Conservation (phyloP, 37 sponge, comb jelly and placozoan species). For the Geodia barretti region DNA sequence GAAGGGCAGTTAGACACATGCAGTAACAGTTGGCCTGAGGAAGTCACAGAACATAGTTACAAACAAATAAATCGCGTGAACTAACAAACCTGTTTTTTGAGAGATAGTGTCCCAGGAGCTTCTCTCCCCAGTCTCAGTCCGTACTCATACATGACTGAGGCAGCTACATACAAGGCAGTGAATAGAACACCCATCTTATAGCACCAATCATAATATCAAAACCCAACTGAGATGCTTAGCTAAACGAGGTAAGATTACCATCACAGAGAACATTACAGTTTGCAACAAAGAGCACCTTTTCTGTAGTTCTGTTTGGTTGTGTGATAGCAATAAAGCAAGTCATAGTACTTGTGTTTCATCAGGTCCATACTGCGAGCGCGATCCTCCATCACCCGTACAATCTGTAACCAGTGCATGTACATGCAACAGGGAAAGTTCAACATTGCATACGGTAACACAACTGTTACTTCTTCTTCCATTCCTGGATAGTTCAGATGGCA, state of each 20-base stretch:
- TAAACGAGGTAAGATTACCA: background rate
- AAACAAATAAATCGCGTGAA: slow-evolving; percentile 3
- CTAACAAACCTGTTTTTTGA: slow-evolving; percentile 47
- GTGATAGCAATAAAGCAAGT: slow-evolving; percentile 77
- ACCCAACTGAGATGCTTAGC: background rate
- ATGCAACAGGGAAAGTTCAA: background rate
- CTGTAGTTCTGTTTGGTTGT: slow-evolving; percentile 42
- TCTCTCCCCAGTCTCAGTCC: slow-evolving; percentile 55
- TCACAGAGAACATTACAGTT: too few relatives aligned
- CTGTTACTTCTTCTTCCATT: slow-evolving; percentile 73
- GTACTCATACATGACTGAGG: slow-evolving; percentile 60
- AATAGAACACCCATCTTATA: background rate
- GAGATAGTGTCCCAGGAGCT: slow-evolving; percentile 6
- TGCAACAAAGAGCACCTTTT: slow-evolving; percentile 36
- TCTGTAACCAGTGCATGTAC: slow-evolving; percentile 10
- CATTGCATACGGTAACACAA: background rate
- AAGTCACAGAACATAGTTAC: too few relatives aligned
- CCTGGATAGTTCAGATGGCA: slow-evolving; percentile 57
- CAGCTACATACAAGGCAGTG: slow-evolving; percentile 23
- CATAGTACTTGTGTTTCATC: slow-evolving; percentile 51
- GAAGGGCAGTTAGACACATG: slow-evolving; percentile 19
- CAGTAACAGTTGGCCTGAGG: slow-evolving; percentile 51
- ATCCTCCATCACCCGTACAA: slow-evolving; percentile 54
- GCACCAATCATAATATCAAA: background rate
- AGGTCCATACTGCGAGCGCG: slow-evolving; percentile 69